Percentiles rank a stretch among this genome's conserved stretches.
Evolutionary conservation across 1,140 invertebrate species (phyloP).

Genomic region (Drosophila guanche): DNA sequence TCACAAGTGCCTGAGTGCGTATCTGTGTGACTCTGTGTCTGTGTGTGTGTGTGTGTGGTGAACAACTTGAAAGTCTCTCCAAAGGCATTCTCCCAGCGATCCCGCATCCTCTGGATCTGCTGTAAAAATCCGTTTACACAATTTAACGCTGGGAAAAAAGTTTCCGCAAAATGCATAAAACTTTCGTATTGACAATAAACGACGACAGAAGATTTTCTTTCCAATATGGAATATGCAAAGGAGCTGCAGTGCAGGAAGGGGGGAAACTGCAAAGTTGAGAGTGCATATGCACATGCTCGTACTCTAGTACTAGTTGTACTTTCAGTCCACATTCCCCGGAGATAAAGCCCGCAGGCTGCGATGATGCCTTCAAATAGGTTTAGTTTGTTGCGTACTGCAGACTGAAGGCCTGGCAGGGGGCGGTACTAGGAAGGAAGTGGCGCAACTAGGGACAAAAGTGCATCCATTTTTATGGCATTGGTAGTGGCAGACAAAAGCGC

Average conservation of each 20-base stretch:
- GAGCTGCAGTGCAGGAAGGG: background rate
- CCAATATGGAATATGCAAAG: slow-evolving; percentile 44
- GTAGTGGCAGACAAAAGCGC: slow-evolving; percentile 66
- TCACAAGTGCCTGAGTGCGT: slow-evolving; percentile 44
- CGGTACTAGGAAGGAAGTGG: background rate
- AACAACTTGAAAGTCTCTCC: slow-evolving; percentile 35
- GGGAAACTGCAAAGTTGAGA: slow-evolving; percentile 10
- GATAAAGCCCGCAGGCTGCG: slow-evolving; percentile 65
- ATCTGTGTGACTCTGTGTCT: slow-evolving; percentile 6
- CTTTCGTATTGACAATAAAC: slow-evolving; percentile 79
- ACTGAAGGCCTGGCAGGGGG: background rate
- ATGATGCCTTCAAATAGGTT: slow-evolving; percentile 47
- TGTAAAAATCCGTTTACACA: slow-evolving; percentile 65
- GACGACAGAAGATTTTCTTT: slow-evolving; percentile 40
- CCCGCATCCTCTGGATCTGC: slow-evolving; percentile 52
- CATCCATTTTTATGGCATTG: slow-evolving; percentile 65
- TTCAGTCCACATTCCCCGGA: background rate
- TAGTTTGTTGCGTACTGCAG: slow-evolving; percentile 60
- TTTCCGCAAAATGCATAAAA: slow-evolving; percentile 72
- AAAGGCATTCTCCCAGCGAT: slow-evolving; percentile 32
- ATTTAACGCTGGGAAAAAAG: slow-evolving; percentile 65
- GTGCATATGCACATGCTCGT: slow-evolving; percentile 21
- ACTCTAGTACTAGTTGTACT: slow-evolving; percentile 27
- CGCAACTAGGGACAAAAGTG: background rate
- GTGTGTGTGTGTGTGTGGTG: slow-evolving; percentile 14